These are phyloP conservation scores for Platichthys stellatus DNA, from an alignment of 2,113 vertebrate species.

Conservation along the genomic window DNA sequence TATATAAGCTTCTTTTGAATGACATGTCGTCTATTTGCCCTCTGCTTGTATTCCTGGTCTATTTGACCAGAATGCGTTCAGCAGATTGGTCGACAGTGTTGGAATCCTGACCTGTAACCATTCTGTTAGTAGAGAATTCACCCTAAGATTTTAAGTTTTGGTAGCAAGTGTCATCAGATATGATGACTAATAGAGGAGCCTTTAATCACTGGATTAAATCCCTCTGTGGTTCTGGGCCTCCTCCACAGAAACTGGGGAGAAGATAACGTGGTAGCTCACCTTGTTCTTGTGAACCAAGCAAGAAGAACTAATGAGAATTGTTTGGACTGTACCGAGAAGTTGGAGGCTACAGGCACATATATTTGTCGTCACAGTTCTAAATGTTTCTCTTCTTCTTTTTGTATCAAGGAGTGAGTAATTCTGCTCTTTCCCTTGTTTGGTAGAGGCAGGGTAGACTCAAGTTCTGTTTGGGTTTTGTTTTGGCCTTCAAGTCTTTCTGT, in stretches of 20 bases:
- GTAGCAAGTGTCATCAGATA: conserved; percentile 22
- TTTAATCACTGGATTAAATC: conserved; percentile 3
- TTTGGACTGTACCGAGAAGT: conserved; percentile 27
- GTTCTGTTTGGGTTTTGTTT: conserved; percentile 61
- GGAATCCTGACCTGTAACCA: conserved; percentile 14
- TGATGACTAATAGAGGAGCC: conserved; percentile 21
- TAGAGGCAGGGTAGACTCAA: conserved; percentile 81
- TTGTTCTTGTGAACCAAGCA: conserved; percentile 27
- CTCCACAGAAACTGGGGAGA: conserved; percentile 2
- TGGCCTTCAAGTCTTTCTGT: conserved; percentile 93
- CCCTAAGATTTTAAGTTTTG: conserved; percentile 21
- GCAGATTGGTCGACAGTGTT: conserved; percentile 20
- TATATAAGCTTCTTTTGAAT: conserved; percentile 38
- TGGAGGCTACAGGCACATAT: conserved; percentile 55
- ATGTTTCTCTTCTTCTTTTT: conserved; percentile 20
- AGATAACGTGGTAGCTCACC: conserved; percentile 15
- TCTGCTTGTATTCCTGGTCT: conserved; percentile 5
- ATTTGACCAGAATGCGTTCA: conserved; percentile 21
- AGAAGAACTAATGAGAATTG: conserved; percentile 29
- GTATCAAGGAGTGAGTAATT: conserved; percentile 47
- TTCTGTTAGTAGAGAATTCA: conserved; percentile 27
- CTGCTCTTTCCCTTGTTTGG: conserved; percentile 55
- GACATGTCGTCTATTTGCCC: conserved; percentile 5
- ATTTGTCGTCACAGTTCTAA: conserved; percentile 52
- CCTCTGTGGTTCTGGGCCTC: not conserved